Percentiles rank a stretch among this genome's conserved stretches.
phyloP scores from a whole-genome alignment of 2,113 vertebrate genomes.

The Pionites leucogaster region DNA sequence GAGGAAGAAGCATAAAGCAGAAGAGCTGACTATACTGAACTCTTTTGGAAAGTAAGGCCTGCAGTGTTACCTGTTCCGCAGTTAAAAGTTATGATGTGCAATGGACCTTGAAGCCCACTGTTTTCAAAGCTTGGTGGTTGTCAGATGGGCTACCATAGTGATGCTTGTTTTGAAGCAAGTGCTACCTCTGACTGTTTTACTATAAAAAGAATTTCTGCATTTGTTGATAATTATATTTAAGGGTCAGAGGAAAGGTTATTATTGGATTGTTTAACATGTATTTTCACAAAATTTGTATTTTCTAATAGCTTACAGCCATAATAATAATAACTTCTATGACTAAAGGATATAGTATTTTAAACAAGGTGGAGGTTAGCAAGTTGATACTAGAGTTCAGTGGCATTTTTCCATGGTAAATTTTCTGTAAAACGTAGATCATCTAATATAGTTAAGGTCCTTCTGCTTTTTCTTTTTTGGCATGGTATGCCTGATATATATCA shows the following conservation, averaged over 20 bases:
- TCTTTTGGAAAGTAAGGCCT: neutral
- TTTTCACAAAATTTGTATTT: neutral
- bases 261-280: neutral
- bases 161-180: neutral
- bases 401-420: neutral
- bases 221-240: conserved; percentile 26
- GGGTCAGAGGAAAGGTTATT: conserved; percentile 16
- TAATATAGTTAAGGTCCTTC: neutral
- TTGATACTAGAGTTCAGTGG: neutral
- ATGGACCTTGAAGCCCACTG: neutral
- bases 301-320: neutral
- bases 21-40: neutral
- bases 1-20: neutral
- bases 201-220: neutral
- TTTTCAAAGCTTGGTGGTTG: neutral
- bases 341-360: neutral
- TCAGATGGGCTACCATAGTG: neutral
- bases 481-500: neutral
- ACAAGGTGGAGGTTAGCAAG: neutral
- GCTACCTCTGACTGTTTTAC: neutral
- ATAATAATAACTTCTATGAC: neutral
- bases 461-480: neutral
- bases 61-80: neutral
- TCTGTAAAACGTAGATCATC: neutral
- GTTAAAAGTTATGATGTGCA: conserved; percentile 6